These are phyloP conservation scores for Cheiracanthium punctorium DNA, from an alignment of 2,888 invertebrate species.

Conservation along the genomic window DNA sequence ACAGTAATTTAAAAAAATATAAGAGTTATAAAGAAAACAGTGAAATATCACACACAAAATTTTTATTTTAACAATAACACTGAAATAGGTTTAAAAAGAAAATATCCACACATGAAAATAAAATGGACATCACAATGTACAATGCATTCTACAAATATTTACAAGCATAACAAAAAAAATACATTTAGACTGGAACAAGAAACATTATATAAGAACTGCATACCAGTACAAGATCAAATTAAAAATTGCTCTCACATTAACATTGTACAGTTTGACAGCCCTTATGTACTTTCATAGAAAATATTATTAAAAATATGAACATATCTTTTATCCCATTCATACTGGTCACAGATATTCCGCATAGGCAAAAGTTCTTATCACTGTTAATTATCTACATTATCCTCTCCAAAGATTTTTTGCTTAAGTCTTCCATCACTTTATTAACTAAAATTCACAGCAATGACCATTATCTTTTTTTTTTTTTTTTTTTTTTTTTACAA, in stretches of 20 bases:
- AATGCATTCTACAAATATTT: constrained; percentile 38
- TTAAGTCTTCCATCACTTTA: neutral
- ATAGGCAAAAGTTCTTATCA: constrained; percentile 25
- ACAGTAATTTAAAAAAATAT: neutral
- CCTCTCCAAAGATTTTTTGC: neutral
- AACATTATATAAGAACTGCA: constrained; percentile 36
- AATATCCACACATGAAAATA: constrained; percentile 43
- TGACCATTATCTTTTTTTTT: too few species aligned
- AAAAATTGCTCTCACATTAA: constrained; percentile 24
- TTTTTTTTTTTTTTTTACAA: too few species aligned
- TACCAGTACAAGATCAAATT: constrained; percentile 28
- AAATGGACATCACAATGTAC: constrained; percentile 39
- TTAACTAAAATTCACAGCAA: neutral
- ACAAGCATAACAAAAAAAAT: constrained; percentile 39
- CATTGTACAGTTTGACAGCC: constrained; percentile 12
- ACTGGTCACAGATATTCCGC: constrained; percentile 17
- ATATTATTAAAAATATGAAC: constrained; percentile 64
- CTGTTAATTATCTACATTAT: neutral
- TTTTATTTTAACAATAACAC: neutral
- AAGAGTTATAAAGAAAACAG: neutral
- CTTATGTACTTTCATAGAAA: constrained; percentile 42
- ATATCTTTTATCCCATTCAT: constrained; percentile 18
- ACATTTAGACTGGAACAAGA: constrained; percentile 38
- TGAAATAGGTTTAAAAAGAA: constrained; percentile 23
- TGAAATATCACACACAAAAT: neutral